Conservation (phyloP, 30 jellyfish, hydroid and myxozoan genomes). For the Aurelia aurita complex sp. Pacific region DNA sequence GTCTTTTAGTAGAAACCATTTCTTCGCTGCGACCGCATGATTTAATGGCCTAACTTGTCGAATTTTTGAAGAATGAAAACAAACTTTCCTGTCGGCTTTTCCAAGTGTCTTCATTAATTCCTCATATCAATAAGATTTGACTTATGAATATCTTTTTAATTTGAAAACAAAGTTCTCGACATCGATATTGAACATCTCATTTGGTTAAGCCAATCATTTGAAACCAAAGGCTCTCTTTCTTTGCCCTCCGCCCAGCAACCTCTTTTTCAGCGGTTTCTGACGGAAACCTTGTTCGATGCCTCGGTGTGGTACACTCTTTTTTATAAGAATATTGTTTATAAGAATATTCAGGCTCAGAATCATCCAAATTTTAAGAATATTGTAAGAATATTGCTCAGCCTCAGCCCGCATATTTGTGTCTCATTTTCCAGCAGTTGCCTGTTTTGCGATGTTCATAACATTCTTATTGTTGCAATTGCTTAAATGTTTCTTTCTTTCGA, state of each 20-base stretch:
- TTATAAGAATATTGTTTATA: too few relatives aligned
- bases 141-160: constrained; percentile 11
- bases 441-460: too few relatives aligned
- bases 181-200: background rate
- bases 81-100: constrained; percentile 14
- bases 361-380: too few relatives aligned
- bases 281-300: too few relatives aligned
- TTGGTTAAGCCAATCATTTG: background rate
- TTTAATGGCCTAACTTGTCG: background rate
- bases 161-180: constrained; percentile 25
- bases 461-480: too few relatives aligned
- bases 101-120: background rate
- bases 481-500: too few relatives aligned
- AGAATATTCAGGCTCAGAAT: too few relatives aligned
- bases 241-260: background rate
- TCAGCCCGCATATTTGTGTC: too few relatives aligned
- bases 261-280: background rate
- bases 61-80: background rate
- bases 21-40: background rate
- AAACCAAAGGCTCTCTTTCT: constrained; percentile 1
- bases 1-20: background rate
- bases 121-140: background rate
- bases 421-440: too few relatives aligned
- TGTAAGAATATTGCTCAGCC: too few relatives aligned
- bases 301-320: too few relatives aligned